phyloP scores from a whole-genome alignment of 64 coral and sea anemone genomes.

The Montipora foliosa region DNA sequence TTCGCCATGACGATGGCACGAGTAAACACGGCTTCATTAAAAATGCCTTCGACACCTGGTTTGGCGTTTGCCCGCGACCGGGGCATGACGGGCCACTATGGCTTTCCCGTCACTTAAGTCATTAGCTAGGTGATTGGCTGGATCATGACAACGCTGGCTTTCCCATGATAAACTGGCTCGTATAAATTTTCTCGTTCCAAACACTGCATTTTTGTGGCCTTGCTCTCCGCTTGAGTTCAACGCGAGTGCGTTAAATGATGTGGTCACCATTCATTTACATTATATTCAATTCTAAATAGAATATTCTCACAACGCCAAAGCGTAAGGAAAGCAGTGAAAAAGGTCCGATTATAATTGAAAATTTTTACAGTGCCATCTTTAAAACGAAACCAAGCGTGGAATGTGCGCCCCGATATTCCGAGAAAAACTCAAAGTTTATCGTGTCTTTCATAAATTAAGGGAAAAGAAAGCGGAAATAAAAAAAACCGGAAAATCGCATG shows the following conservation, averaged over 20 bases:
- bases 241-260: conserved; percentile 6
- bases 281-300: background rate
- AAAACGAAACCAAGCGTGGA: background rate
- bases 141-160: conserved; percentile 10
- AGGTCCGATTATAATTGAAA: too few relatives aligned
- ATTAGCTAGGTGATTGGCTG: conserved; percentile 37
- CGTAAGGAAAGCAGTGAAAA: too few relatives aligned
- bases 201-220: conserved; percentile 58
- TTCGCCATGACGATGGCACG: conserved; percentile 99
- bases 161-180: conserved; percentile 29
- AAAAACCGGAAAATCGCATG: background rate
- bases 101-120: conserved; percentile 57
- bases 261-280: background rate
- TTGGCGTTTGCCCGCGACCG: conserved; percentile 26
- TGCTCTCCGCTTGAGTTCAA: conserved; percentile 27
- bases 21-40: conserved; percentile 98
- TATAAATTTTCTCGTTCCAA: conserved; percentile 49
- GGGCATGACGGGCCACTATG: conserved; percentile 56
- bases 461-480: background rate
- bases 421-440: background rate
- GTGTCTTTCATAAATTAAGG: background rate
- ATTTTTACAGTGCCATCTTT: background rate
- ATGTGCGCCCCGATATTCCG: background rate
- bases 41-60: conserved; percentile 95
- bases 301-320: background rate